A percentile compares a stretch with the other conserved stretches of the same genome.
Evolutionary conservation across 1,140 invertebrate genomes (phyloP).

Genomic region (Macrosteles quadrilineatus): DNA sequence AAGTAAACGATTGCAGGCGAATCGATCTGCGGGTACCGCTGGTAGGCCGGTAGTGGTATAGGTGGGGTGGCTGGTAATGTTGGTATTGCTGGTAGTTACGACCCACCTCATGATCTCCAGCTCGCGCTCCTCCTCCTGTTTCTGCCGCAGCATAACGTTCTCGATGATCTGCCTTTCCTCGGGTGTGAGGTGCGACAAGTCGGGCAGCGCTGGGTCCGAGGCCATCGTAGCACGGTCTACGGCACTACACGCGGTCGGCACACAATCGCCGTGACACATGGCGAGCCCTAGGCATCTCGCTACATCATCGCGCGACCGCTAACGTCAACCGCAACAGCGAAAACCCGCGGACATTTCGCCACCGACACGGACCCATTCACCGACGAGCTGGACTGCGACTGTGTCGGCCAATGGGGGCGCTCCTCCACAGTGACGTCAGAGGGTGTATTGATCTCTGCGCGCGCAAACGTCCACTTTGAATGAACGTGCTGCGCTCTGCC

Average conservation of each 20-base stretch:
- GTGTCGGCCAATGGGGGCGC: not conserved
- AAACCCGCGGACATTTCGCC: not conserved
- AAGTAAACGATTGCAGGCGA: too few species aligned
- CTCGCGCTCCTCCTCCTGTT: slow-evolving; percentile 95
- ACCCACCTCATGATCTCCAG: slow-evolving; percentile 92
- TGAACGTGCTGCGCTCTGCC: not conserved
- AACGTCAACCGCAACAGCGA: not conserved
- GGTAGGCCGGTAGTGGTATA: too few species aligned
- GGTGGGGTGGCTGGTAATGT: too few species aligned
- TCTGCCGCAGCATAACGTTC: slow-evolving; percentile 92
- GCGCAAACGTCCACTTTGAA: not conserved
- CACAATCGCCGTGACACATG: not conserved
- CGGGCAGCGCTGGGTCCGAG: slow-evolving; percentile 81
- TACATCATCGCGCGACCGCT: not conserved
- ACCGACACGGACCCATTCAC: not conserved
- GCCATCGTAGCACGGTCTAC: slow-evolving; percentile 32
- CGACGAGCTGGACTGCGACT: not conserved
- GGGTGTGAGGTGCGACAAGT: slow-evolving; percentile 96
- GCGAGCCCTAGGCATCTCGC: not conserved
- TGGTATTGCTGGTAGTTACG: not conserved
- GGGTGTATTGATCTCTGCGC: not conserved
- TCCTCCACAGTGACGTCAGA: not conserved
- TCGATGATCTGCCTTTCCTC: slow-evolving; percentile 98
- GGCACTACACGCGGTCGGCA: not conserved
- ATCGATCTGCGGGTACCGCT: too few species aligned